Evolutionary conservation across 2,797 vertebrate species (phyloP), one percentile per base, ranked within the genome.

Genomic region (Bufotes viridis): DNA sequence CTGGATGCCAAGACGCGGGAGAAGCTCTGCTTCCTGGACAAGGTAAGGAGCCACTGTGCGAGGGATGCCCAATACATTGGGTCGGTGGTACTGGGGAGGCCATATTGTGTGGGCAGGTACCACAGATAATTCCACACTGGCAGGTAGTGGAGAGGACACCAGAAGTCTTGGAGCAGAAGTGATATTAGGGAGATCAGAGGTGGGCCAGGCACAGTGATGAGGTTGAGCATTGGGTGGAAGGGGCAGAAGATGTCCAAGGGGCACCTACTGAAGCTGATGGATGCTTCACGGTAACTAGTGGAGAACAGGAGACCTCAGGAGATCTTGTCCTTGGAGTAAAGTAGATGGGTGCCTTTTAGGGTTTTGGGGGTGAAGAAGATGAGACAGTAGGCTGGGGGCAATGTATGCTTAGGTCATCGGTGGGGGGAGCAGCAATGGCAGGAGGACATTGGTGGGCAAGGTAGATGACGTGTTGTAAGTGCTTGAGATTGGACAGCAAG

Each of bases 1-100:
- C 93, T 98, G 95, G 97, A 98, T 1, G 97, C 96, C 84, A 97
- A 96, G 94, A 98, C 97, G 0, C 96, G 97, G 94, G 97, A 98
- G 93, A 98, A 98, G 94, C 97, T 99, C 87, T 98, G 97, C 93
- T 99, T 99, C 94, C 94, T 99, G 92, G 98, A 99, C 92, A 99
- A 99, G 97, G 98, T 99, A 92, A 94, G 95, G 61, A 67, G n/a
- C 58, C 26, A 26, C n/a, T 20, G 17, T 5, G 11, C 65, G 57
- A 42, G 42, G 5, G 42, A 42, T 42, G 42, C 42, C 42, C 42
- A 42, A 26, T 17, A 26, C 18, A 5, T 51, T 49, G 10, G 7
- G 51, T 9, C 55, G 34, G 69, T 76, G 51, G 5, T 24, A 34
- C 17, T 18, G 55, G 78, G 15, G n/a, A 53, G 49, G 26, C 63